These are phyloP conservation scores for Hyphantria cunea DNA, from an alignment of 1,140 invertebrate species.

Conservation along the genomic window DNA sequence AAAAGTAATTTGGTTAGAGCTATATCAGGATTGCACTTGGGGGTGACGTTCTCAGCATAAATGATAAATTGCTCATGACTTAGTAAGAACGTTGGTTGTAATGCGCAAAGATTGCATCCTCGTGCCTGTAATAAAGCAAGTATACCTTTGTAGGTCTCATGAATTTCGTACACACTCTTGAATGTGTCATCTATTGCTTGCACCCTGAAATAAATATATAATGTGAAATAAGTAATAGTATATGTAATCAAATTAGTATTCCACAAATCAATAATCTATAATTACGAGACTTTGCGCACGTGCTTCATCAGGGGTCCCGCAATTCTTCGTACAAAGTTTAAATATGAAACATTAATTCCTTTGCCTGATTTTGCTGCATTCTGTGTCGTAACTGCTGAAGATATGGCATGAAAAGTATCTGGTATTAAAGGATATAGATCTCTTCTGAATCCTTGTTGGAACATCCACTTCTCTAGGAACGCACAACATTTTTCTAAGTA, in stretches of 20 bases:
- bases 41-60: constrained; percentile 55
- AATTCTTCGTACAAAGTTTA: constrained; percentile 67
- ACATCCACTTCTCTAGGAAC: constrained; percentile 76
- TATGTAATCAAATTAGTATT: background rate
- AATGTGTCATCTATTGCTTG: constrained; percentile 54
- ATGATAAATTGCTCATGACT: constrained; percentile 68
- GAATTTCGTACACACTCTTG: constrained; percentile 65
- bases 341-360: constrained; percentile 67
- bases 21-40: constrained; percentile 62
- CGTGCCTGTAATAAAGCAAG: constrained; percentile 60
- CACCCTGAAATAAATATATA: constrained; percentile 44
- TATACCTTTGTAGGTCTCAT: constrained; percentile 67
- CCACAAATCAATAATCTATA: constrained; percentile 16
- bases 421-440: constrained; percentile 71
- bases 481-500: constrained; percentile 57
- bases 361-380: constrained; percentile 51
- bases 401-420: constrained; percentile 67
- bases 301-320: constrained; percentile 70
- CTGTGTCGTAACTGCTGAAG: constrained; percentile 50
- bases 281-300: constrained; percentile 60
- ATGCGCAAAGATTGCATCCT: constrained; percentile 58
- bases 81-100: constrained; percentile 67
- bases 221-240: constrained; percentile 4
- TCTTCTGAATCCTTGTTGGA: constrained; percentile 72
- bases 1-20: constrained; percentile 51